Conservation (phyloP, 2,797 vertebrate genomes). For the Enteromius treurensis region DNA sequence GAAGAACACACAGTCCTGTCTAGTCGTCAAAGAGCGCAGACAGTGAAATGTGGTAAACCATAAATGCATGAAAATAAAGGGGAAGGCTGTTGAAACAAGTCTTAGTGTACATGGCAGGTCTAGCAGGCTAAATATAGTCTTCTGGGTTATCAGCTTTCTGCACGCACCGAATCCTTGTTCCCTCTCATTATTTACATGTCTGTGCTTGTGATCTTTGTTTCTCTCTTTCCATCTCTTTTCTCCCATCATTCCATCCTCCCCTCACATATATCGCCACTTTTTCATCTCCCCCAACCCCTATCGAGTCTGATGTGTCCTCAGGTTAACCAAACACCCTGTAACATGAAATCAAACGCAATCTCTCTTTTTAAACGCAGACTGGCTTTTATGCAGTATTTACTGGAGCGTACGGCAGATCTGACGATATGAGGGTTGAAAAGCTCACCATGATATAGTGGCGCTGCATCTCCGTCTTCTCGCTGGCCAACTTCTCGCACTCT, state of each 20-base stretch:
- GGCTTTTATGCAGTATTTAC: slow-evolving; percentile 25
- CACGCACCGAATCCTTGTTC: slow-evolving; percentile 74
- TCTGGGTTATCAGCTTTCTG: slow-evolving; percentile 79
- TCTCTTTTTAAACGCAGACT: neutral
- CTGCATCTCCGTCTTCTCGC: slow-evolving; percentile 87
- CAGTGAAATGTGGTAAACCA: slow-evolving; percentile 67
- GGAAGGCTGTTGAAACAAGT: slow-evolving; percentile 76
- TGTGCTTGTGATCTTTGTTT: slow-evolving; percentile 69
- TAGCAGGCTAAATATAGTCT: slow-evolving; percentile 82
- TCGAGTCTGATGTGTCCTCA: slow-evolving; percentile 3
- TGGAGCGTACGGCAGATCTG: neutral
- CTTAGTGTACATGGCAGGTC: slow-evolving; percentile 77
- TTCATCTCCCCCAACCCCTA: slow-evolving; percentile 27
- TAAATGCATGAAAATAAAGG: slow-evolving; percentile 69
- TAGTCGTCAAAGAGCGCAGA: neutral
- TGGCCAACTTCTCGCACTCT: slow-evolving; percentile 84
- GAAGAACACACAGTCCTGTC: slow-evolving; percentile 25
- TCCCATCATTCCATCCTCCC: slow-evolving; percentile 20
- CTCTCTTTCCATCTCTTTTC: slow-evolving; percentile 24
- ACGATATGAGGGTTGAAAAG: slow-evolving; percentile 4
- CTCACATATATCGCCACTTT: slow-evolving; percentile 1
- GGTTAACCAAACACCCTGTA: slow-evolving; percentile 33
- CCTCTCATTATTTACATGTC: slow-evolving; percentile 85
- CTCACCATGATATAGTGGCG: slow-evolving; percentile 84
- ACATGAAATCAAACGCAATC: slow-evolving; percentile 6